phyloP scores from a whole-genome alignment of 2,113 vertebrate species.

The Corythaeola cristata region DNA sequence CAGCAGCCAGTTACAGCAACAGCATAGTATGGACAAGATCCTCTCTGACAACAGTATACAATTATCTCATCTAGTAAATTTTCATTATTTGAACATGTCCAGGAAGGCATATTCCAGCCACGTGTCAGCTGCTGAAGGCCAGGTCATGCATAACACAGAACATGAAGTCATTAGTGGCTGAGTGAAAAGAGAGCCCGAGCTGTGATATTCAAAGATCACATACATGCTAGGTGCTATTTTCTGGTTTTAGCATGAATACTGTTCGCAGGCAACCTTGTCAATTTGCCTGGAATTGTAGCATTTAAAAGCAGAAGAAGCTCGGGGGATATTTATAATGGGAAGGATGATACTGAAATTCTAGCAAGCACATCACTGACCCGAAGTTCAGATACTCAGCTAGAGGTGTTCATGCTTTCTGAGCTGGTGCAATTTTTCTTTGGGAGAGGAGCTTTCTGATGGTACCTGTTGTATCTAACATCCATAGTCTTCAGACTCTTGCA shows the following conservation, averaged over 20 bases:
- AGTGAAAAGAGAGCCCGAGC: background rate
- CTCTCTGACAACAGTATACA: background rate
- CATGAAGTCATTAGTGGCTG: background rate
- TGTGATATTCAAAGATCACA: background rate
- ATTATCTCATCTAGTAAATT: background rate
- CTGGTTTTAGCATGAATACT: background rate
- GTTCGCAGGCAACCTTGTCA: background rate
- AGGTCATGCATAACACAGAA: background rate
- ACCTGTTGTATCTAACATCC: background rate
- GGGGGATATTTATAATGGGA: background rate
- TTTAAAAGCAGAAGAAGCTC: background rate
- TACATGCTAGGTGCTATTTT: background rate
- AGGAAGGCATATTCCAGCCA: background rate
- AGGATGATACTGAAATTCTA: background rate
- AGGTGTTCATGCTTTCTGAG: background rate
- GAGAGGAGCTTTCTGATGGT: background rate
- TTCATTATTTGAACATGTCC: background rate
- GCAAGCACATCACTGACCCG: background rate
- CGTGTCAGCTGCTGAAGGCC: background rate
- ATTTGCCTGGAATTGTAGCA: background rate
- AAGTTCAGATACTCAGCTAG: background rate
- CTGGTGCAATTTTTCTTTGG: background rate
- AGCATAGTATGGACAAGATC: background rate
- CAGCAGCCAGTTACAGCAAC: background rate
- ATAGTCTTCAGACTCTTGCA: background rate